These are phyloP conservation scores for Agriopis leucophaearia DNA, from an alignment of 2,888 invertebrate genomes.

Conservation along the genomic window DNA sequence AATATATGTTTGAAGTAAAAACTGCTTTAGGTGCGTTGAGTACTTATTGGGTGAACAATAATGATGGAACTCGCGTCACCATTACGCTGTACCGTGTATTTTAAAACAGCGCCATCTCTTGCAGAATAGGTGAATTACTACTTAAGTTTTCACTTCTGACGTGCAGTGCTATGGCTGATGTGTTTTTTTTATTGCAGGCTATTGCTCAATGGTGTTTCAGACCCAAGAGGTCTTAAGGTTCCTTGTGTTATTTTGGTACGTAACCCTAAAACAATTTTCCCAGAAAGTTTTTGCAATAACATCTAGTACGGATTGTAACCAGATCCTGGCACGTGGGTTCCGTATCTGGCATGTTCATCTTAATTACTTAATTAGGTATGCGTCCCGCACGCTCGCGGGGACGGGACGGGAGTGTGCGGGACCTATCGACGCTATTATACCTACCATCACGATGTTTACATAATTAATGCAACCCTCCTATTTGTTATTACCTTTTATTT, in stretches of 20 bases:
- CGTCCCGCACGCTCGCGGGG: constrained; percentile 45
- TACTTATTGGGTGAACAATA: no score
- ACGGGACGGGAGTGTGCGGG: neutral
- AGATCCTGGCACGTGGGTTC: constrained; percentile 30
- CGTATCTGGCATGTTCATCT: constrained; percentile 55
- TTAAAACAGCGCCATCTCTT: no score
- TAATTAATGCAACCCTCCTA: constrained; percentile 2
- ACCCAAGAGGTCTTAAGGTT: no score
- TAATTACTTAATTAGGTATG: constrained; percentile 64
- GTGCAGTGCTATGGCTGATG: no score
- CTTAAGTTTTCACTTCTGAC: no score
- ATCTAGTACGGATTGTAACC: neutral
- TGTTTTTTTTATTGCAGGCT: no score
- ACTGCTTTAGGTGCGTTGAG: no score
- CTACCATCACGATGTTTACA: constrained; percentile 5
- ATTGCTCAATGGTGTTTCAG: no score
- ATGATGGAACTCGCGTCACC: no score
- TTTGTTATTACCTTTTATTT: constrained; percentile 6
- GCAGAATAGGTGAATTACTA: no score
- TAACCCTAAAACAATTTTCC: neutral
- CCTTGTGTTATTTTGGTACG: neutral
- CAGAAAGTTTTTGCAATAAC: neutral
- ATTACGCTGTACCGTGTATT: no score
- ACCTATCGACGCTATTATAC: constrained; percentile 21
- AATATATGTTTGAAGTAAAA: no score